Base-by-base conservation (phyloP, 1,140 invertebrate species). In the Halictus rubicundus region DNA sequence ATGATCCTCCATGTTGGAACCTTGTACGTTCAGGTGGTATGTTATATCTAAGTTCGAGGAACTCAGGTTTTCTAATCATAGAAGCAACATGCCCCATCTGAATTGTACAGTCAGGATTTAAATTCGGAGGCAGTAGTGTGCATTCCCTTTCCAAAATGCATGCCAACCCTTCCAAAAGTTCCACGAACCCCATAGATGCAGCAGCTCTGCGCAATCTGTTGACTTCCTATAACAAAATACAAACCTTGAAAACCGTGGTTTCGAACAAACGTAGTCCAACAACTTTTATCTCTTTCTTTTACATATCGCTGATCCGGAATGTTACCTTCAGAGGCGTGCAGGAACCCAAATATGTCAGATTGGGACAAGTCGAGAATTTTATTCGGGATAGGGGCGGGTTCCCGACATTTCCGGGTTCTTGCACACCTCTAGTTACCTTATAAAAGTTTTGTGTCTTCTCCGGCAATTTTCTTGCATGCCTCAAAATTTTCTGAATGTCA, bases 361-460 rank as follows among this genome's bases (percentile, higher is more conserved):
- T 32, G n/a, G n/a, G n/a, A n/a, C n/a, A n/a, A n/a, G n/a, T n/a
- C n/a, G n/a, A n/a, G n/a, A n/a, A n/a, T n/a, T n/a, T n/a, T n/a
- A n/a, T n/a, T n/a, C n/a, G n/a, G n/a, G n/a, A n/a, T n/a, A n/a
- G n/a, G n/a, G n/a, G n/a, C n/a, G n/a, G n/a, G 32, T 32, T 4
- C 32, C 32, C 32, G 2, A 32, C 32, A 32, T 32, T 32, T 32
- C 2, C 2, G 32, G 32, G 32, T 32, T 32, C 32, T 42, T 42
- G 1, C 42, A 46, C 14, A 46, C 14, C n/a, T n/a, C n/a, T 42
- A 46, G 61, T 83, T 93, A 97, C 97, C 94, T 99, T 99, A 90
- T 98, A 99, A 92, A 99, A 98, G 89, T 99, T 97, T 85, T 97
- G 96, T 4, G 97, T 98, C 92, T 99, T 99, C 82, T 99, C 98